Evolutionary conservation across 2,797 vertebrate genomes (phyloP), one percentile per base, ranked within the genome.

Genomic region (Liasis olivaceus): DNA sequence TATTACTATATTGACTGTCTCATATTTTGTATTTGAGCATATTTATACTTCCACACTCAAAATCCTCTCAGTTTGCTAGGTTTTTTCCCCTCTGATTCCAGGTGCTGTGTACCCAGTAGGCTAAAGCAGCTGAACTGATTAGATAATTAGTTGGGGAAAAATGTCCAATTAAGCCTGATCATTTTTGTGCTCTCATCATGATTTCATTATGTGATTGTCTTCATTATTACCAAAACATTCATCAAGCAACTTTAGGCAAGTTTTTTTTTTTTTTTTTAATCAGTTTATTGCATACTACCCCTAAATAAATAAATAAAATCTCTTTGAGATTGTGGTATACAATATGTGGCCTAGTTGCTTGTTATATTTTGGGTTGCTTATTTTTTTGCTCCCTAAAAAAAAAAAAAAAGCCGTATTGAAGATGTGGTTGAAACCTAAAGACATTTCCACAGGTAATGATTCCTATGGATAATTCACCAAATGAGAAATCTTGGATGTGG

Each of bases 141-240:
- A 93, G 85, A 90, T 93, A 93, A 93, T 90, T 88, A 88, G 69
- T 56, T 88, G 58, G 51, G 84, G 58, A 15, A n/a, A 51, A 47
- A 36, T 87, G 85, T 81, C 66, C 92, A 93, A 93, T 90, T 93
- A 93, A 90, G 92, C n/a, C 69, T 58, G 89, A 88, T 88, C 64
- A 64, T 93, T 93, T 92, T 90, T 93, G 85, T 72, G 77, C 92
- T 93, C 89, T 93, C 85, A 88, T 88, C 66, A 56, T 93, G 89
- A 90, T 93, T 93, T 93, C 92, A 81, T 90, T 93, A 93, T 90
- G 89, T 93, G 89, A 93, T 93, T 90, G 62, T 93, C 85, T 90
- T 88, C 85, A 84, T 93, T 93, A 90, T 88, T 88, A 90, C 72
- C 66, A 88, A 90, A 93, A 90, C 89, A 93, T 93, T 90, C 51